Conservation (phyloP, 1,140 invertebrate genomes). For the Orchesella cincta region DNA sequence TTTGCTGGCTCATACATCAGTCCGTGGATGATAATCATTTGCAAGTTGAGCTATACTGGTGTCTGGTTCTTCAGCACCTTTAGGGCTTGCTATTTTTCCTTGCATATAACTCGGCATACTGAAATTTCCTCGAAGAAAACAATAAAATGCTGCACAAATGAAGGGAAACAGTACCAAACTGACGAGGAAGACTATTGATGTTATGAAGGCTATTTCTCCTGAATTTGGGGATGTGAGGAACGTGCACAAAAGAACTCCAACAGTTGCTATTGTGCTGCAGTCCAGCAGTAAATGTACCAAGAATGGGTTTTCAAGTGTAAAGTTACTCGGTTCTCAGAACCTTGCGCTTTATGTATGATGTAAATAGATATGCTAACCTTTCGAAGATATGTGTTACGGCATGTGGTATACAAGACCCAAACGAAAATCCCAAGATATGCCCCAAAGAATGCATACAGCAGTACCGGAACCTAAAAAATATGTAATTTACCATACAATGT, state of each 20-base stretch:
- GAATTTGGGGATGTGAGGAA: neutral
- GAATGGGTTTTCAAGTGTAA: no score
- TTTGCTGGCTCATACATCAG: no score
- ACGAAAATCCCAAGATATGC: neutral
- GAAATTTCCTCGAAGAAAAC: constrained; percentile 8
- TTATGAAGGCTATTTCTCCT: neutral
- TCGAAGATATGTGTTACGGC: neutral
- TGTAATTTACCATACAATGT: no score
- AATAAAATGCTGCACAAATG: neutral
- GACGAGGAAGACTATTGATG: neutral
- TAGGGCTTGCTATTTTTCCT: no score
- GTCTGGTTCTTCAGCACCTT: no score
- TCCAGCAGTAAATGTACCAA: no score
- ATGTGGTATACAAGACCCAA: neutral
- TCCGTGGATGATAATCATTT: no score
- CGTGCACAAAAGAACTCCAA: neutral
- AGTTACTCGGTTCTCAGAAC: no score
- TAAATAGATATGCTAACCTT: neutral
- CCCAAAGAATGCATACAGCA: neutral
- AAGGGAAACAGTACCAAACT: neutral
- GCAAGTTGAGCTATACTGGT: no score
- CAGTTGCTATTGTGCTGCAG: neutral
- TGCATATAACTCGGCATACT: neutral
- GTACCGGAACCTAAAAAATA: neutral
- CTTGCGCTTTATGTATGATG: neutral